phyloP scores from a whole-genome alignment of 2,797 vertebrate species.

The Sparus aurata region DNA sequence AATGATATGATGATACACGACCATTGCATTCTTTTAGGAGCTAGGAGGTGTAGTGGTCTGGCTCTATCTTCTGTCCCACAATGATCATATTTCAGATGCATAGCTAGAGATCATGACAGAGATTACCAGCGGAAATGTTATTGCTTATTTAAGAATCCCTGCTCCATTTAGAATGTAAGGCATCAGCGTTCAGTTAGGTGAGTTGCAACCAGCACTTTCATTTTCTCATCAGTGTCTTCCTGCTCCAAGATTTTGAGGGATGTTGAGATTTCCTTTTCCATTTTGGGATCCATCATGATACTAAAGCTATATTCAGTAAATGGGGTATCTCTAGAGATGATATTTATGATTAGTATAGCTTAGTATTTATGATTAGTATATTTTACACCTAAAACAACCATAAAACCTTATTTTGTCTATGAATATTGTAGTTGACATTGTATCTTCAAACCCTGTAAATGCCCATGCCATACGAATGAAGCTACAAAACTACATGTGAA shows the following conservation, averaged over 20 bases:
- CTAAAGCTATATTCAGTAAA: background rate
- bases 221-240: background rate
- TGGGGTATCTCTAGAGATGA: background rate
- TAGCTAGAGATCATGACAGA: conserved; percentile 30
- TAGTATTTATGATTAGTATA: background rate
- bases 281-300: conserved; percentile 12
- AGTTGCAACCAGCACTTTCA: background rate
- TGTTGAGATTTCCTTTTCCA: conserved; percentile 25
- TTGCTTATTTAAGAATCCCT: conserved; percentile 35
- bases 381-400: background rate
- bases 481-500: background rate
- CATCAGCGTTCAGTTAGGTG: conserved; percentile 22
- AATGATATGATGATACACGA: conserved; percentile 29
- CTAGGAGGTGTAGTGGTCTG: conserved; percentile 29
- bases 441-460: background rate
- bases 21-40: conserved; percentile 20
- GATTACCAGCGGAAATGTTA: conserved; percentile 32
- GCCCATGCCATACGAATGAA: background rate
- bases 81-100: conserved; percentile 35
- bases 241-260: conserved; percentile 1
- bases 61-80: conserved; percentile 13
- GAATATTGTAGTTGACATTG: conserved; percentile 7
- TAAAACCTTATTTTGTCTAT: background rate
- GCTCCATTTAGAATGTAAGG: conserved; percentile 35
- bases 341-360: background rate